phyloP scores from a whole-genome alignment of 2,797 vertebrate species.

The Tragopan temminckii region DNA sequence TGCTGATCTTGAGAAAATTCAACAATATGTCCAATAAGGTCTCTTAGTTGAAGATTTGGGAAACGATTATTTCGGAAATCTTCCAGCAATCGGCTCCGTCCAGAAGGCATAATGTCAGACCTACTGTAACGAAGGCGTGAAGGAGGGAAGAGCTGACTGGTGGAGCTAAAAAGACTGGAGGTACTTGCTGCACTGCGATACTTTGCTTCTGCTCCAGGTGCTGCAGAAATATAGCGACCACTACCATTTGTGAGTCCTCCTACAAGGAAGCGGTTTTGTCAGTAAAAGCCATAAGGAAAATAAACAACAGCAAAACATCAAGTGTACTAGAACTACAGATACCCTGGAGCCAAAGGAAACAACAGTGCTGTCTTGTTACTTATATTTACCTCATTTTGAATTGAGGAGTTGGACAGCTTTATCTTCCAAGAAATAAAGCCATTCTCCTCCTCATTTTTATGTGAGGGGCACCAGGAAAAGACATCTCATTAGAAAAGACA shows the following conservation, averaged over 20 bases:
- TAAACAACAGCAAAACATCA: conserved; percentile 40
- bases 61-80: conserved; percentile 99
- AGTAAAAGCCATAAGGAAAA: conserved; percentile 51
- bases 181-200: conserved; percentile 91
- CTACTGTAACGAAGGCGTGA: conserved; percentile 94
- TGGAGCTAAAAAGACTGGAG: conserved; percentile 97
- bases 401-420: conserved; percentile 42
- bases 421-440: conserved; percentile 45
- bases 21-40: conserved; percentile 97
- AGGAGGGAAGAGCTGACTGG: conserved; percentile 96
- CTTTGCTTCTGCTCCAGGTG: conserved; percentile 96
- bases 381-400: background rate
- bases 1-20: conserved; percentile 99
- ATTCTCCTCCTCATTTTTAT: conserved; percentile 27
- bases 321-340: conserved; percentile 50
- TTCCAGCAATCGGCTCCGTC: conserved; percentile 94
- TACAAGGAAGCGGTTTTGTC: conserved; percentile 83
- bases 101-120: conserved; percentile 97
- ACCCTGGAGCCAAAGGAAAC: conserved; percentile 48
- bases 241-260: conserved; percentile 98
- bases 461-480: conserved; percentile 48
- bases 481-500: conserved; percentile 39
- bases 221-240: conserved; percentile 97
- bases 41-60: conserved; percentile 96
- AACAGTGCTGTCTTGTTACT: background rate